Evolutionary conservation across 2,797 vertebrate genomes (phyloP).

Genomic region (Aselliscus stoliczkanus): DNA sequence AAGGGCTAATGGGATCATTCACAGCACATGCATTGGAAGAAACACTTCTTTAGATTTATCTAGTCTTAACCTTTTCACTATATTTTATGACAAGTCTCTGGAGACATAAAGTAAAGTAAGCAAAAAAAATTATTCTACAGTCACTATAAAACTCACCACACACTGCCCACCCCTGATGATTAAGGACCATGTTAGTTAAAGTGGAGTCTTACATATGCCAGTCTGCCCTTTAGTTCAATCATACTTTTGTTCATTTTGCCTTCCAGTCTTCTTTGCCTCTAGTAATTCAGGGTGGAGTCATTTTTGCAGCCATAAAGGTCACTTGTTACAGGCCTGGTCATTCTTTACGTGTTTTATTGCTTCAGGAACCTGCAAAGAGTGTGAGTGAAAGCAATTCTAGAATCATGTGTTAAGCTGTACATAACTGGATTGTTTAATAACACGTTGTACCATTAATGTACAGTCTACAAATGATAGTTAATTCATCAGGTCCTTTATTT

Average conservation of each 20-base stretch:
- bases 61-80: background rate
- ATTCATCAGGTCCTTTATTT: background rate
- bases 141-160: background rate
- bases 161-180: background rate
- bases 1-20: background rate
- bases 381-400: background rate
- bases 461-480: background rate
- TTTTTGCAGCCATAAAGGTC: background rate
- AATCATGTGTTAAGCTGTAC: background rate
- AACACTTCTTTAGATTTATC: background rate
- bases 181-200: background rate
- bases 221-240: background rate
- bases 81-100: background rate
- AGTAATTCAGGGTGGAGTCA: background rate
- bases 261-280: background rate
- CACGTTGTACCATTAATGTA: background rate
- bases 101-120: constrained; percentile 3
- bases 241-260: background rate
- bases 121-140: background rate
- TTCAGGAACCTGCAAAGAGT: background rate
- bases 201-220: background rate
- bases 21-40: background rate
- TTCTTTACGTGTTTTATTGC: background rate
- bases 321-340: background rate
- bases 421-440: background rate